Percentiles rank a stretch among this genome's conserved stretches.
phyloP scores from a whole-genome alignment of 2,797 vertebrate genomes.

The Nyctibius grandis region DNA sequence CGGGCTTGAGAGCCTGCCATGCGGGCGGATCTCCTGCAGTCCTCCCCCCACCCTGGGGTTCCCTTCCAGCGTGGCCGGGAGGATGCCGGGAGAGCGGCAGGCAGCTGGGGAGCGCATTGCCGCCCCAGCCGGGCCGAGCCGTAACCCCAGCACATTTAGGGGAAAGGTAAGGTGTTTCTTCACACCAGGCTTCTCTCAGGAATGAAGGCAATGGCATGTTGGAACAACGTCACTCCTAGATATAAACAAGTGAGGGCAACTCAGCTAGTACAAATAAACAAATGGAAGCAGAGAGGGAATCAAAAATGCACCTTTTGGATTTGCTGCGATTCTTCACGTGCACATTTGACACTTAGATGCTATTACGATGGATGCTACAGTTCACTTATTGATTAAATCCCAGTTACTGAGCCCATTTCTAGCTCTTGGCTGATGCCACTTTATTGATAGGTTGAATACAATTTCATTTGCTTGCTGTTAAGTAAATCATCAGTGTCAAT shows the following conservation, averaged over 20 bases:
- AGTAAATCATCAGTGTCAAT: not conserved
- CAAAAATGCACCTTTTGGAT: not conserved
- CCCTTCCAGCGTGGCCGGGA: accelerated
- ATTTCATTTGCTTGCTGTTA: not conserved
- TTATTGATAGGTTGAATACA: not conserved
- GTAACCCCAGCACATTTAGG: not conserved
- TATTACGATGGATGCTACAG: not conserved
- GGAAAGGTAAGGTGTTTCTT: slow-evolving; percentile 26
- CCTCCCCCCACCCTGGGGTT: accelerated
- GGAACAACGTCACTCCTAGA: not conserved
- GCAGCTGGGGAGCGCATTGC: not conserved
- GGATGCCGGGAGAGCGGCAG: not conserved
- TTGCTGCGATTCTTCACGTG: not conserved
- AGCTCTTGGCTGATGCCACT: not conserved
- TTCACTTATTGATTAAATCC: not conserved
- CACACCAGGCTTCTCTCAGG: not conserved
- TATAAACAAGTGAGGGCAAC: slow-evolving; percentile 25
- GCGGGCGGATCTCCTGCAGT: not conserved
- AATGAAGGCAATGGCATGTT: not conserved
- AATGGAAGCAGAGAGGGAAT: not conserved
- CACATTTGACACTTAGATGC: not conserved
- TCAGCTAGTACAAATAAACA: not conserved
- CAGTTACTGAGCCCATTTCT: not conserved
- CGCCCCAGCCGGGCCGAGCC: not conserved
- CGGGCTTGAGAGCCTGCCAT: not conserved